Percentiles rank a stretch among this genome's conserved stretches.
phyloP scores from a whole-genome alignment of 2,888 invertebrate species.

The Marronus borbonicus region DNA sequence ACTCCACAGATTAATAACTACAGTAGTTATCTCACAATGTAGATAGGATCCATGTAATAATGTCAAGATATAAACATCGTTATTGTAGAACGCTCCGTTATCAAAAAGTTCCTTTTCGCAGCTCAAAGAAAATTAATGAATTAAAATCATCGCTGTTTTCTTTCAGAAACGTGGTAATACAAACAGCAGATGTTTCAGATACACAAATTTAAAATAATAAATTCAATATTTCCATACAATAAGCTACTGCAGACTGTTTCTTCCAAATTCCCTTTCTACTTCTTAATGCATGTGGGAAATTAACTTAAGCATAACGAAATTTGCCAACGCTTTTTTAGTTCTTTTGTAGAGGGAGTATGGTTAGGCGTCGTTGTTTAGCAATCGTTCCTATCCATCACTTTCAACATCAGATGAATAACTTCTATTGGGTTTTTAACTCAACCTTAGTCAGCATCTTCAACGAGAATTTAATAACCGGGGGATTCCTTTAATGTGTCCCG shows the following conservation, averaged over 20 bases:
- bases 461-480: constrained; percentile 65
- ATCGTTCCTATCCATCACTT: constrained; percentile 47
- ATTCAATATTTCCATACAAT: too few relatives aligned
- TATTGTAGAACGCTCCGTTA: too few relatives aligned
- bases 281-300: neutral
- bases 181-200: too few relatives aligned
- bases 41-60: too few relatives aligned
- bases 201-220: too few relatives aligned
- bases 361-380: constrained; percentile 39
- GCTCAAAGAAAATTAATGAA: too few relatives aligned
- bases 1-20: too few relatives aligned
- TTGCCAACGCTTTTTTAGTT: constrained; percentile 5
- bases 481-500: constrained; percentile 64
- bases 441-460: constrained; percentile 61
- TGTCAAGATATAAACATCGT: too few relatives aligned
- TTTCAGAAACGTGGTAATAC: too few relatives aligned
- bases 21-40: too few relatives aligned
- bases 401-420: constrained; percentile 34
- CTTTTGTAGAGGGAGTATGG: neutral
- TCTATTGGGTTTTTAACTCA: constrained; percentile 25
- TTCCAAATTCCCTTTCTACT: neutral
- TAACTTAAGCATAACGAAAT: constrained; percentile 2
- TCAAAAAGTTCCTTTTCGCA: too few relatives aligned
- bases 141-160: too few relatives aligned
- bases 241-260: neutral